Conservation (phyloP, 2,797 vertebrate species). For the Monodelphis domestica region DNA sequence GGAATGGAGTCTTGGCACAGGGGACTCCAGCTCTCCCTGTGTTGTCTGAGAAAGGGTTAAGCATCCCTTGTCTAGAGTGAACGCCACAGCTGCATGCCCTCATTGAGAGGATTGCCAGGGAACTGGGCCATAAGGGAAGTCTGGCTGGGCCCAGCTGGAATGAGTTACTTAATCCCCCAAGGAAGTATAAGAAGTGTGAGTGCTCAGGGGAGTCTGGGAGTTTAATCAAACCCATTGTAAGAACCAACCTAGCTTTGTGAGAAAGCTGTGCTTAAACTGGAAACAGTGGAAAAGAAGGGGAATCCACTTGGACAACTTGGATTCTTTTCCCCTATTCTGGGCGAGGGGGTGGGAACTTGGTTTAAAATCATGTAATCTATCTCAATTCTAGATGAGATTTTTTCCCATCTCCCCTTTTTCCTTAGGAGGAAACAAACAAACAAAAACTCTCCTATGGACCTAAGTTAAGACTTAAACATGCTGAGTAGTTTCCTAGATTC, state of each 20-base stretch:
- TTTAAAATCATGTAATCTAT: slow-evolving; percentile 1
- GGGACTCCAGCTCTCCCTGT: background rate
- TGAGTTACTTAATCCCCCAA: background rate
- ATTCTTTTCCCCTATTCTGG: background rate
- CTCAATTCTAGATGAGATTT: background rate
- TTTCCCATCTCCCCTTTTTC: background rate
- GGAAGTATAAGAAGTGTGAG: background rate
- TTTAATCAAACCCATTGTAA: background rate
- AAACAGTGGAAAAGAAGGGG: background rate
- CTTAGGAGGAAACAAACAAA: background rate
- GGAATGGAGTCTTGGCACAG: background rate
- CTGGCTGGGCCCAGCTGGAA: background rate
- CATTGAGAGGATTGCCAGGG: background rate
- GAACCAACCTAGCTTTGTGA: background rate
- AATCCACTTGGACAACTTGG: background rate
- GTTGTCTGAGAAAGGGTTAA: slow-evolving; percentile 11
- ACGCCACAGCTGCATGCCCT: no score
- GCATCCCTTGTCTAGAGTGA: background rate
- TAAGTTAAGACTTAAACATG: background rate
- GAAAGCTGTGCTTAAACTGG: slow-evolving; percentile 48
- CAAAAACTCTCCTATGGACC: background rate
- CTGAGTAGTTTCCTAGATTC: slow-evolving; percentile 3
- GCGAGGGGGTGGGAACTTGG: slow-evolving; percentile 29
- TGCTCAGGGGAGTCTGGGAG: background rate
- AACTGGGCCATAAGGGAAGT: background rate